Evolutionary conservation across 2,888 invertebrate genomes (phyloP).

Genomic region (Himalopsyche japonica): DNA sequence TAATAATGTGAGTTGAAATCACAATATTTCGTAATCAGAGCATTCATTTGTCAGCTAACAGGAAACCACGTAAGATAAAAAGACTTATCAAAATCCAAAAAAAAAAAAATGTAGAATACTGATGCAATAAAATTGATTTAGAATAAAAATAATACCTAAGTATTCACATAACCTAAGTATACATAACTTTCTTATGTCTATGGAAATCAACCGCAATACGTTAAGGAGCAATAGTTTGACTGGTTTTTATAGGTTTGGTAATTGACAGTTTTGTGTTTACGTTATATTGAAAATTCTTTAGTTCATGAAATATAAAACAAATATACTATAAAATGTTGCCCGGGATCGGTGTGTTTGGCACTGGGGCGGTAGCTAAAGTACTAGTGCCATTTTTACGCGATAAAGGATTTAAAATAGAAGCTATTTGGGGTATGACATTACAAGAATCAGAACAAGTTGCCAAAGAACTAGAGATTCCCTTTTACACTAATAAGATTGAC

Average conservation of each 20-base stretch:
- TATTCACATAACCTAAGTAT: too few species aligned
- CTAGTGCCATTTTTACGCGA: conserved; percentile 87
- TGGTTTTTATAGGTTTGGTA: not conserved
- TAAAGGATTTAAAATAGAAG: conserved; percentile 92
- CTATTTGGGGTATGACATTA: conserved; percentile 88
- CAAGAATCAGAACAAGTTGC: conserved; percentile 80
- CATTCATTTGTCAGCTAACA: too few species aligned
- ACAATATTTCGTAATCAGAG: too few species aligned
- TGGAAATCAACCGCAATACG: not conserved
- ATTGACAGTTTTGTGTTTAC: conserved; percentile 13
- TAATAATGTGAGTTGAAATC: too few species aligned
- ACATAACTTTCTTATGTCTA: not conserved
- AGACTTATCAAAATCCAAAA: too few species aligned
- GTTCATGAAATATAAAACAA: not conserved
- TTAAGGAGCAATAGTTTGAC: not conserved
- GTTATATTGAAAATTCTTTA: not conserved
- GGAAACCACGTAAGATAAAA: too few species aligned
- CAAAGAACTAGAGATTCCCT: conserved; percentile 80
- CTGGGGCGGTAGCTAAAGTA: conserved; percentile 82
- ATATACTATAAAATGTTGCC: conserved; percentile 66
- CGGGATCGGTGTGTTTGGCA: conserved; percentile 93
- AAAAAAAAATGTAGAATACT: too few species aligned
- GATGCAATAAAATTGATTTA: too few species aligned
- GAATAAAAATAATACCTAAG: too few species aligned
- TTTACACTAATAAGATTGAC: conserved; percentile 88